Evolutionary conservation across 1,140 invertebrate species (phyloP), one percentile per base, ranked within the genome.

Genomic region (Antheraea mylitta): DNA sequence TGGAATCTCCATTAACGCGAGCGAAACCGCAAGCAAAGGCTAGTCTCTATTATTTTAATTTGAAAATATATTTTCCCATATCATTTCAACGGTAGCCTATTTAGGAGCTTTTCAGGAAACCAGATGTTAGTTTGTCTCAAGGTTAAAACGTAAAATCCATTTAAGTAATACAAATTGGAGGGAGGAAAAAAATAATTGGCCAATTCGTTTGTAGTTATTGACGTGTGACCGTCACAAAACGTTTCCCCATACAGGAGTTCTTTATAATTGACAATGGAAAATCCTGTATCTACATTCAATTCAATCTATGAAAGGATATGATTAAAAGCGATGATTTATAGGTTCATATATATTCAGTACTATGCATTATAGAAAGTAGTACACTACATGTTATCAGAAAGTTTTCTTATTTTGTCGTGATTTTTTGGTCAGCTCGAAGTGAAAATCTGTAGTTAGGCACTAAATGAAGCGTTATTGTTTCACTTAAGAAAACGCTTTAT

Each of bases 111-210:
- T 76, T 71, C 74, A 73, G 79, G 79, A 80, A 81, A 71, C 58
- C 59, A 68, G 53, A 72, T 16, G 42, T 63, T 68, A 67, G 66
- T 73, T 65, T 68, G 72, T 71, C 66, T 75, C 77, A 80, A 80
- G 80, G 77, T 66, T 73, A 68, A 71, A 70, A 75, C 74, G 76
- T 75, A 74, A 70, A 72, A 78, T 74, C 74, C 74, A 80, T 68
- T 81, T 79, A 75, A 67, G 75, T 73, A 71, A 64, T 72, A 67
- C 73, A 70, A 71, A 74, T 77, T 75, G 66, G 69, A 68, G 69
- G 69, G 63, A 70, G 65, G 66, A 72, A 81, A 82, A 81, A 82
- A 82, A 77, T 74, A 75, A 82, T 79, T 82, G 77, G 72, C 69
- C 71, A 69, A 64, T 74, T 67, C 64, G 69, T 70, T 64, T 19